phyloP scores from a whole-genome alignment of 2,797 vertebrate species.

The Sebastolobus alascanus region DNA sequence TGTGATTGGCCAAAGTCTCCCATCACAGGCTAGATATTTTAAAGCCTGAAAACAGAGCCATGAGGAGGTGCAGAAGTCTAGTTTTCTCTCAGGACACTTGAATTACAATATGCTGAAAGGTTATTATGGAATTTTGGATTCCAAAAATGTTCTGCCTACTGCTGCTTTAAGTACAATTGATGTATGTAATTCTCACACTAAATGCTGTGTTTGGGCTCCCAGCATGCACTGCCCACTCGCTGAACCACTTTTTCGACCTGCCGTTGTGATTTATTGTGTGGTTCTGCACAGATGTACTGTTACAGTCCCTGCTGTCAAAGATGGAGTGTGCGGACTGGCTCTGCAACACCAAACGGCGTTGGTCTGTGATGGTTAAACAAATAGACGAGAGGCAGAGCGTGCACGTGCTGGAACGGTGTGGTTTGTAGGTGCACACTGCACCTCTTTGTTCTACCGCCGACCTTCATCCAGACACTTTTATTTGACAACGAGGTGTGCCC shows the following conservation, averaged over 20 bases:
- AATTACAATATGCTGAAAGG: no score
- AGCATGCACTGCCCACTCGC: slow-evolving; percentile 48
- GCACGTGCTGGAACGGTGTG: background rate
- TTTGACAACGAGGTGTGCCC: slow-evolving; percentile 71
- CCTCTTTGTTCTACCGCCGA: slow-evolving; percentile 72
- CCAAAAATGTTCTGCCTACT: no score
- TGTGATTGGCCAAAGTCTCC: no score
- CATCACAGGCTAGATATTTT: no score
- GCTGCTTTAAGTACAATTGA: slow-evolving; percentile 10
- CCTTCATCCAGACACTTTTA: slow-evolving; percentile 78
- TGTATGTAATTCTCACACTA: slow-evolving; percentile 41
- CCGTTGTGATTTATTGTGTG: slow-evolving; percentile 62
- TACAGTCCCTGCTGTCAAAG: slow-evolving; percentile 52
- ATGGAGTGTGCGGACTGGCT: slow-evolving; percentile 18
- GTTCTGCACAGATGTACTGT: slow-evolving; percentile 50
- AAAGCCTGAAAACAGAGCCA: no score
- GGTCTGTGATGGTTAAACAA: slow-evolving; percentile 49
- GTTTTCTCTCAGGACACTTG: no score
- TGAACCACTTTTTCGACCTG: slow-evolving; percentile 52
- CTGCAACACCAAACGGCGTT: slow-evolving; percentile 5
- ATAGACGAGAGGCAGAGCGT: slow-evolving; percentile 25
- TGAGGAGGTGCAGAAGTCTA: no score
- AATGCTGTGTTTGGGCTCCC: slow-evolving; percentile 46
- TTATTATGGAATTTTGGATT: no score
- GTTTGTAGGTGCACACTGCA: slow-evolving; percentile 40